Evolutionary conservation across 2,113 vertebrate genomes (phyloP), one percentile per base, ranked within the genome.

Genomic region (Azemiops feae): DNA sequence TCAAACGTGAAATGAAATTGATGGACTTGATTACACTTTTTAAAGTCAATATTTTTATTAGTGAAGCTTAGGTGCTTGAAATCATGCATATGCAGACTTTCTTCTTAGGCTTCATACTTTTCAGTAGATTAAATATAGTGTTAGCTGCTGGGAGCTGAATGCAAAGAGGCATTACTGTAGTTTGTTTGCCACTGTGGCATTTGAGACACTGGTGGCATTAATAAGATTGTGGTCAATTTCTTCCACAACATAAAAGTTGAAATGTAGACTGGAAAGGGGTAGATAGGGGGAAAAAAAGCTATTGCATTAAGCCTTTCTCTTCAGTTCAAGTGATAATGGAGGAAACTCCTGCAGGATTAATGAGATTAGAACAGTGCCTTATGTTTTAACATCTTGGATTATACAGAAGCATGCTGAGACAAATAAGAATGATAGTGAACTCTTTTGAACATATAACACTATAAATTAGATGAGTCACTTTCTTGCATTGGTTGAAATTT

Each of bases 341-440:
- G 39, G 54, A 89, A 89, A 54, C 88, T 93, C 43, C 69, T 58
- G 45, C 74, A 85, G 92, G 54, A 81, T 90, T 93, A 93, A 89
- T 93, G 54, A 89, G 69, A 85, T 89, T 90, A 85, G 11, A 74
- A 74, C 69, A 52, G 43, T 86, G 20, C 88, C 30, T 89, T 92
- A 53, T 58, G 64, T 85, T 85, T 93, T 69, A 85, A 60, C 18
- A 39, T 39, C 53, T 93, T 11, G n/a, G 69, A 93, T 90, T 90
- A 90, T 45, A 58, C 12, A 50, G 69, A 89, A 85, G 20, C 88
- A 50, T 93, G 74, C 11, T 58, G 88, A 86, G 92, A 93, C 39
- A 89, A 89, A 89, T 30, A 89, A 89, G 88, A 30, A 25, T 86
- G 53, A 34, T 50, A 85, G 88, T 39, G 53, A 43, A 43, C 57